phyloP scores from a whole-genome alignment of 2,797 vertebrate species.

The Eulemur mongoz region DNA sequence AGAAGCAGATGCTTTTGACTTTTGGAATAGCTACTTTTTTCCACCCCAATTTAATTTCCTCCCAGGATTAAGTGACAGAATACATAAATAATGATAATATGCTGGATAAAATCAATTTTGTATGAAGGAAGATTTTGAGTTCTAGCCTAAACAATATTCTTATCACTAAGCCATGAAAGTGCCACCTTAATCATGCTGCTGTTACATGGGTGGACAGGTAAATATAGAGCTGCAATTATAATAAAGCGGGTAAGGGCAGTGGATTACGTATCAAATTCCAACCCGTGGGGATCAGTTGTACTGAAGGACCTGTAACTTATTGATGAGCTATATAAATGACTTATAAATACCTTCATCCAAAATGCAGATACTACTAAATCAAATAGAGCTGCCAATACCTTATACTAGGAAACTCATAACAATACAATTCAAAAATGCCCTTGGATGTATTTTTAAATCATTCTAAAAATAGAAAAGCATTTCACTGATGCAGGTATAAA shows the following conservation, averaged over 20 bases:
- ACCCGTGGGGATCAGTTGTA: not conserved
- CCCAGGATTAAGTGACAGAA: not conserved
- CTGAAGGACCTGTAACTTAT: slow-evolving; percentile 44
- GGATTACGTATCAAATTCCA: slow-evolving; percentile 47
- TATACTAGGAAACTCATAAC: not conserved
- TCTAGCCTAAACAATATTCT: slow-evolving; percentile 37
- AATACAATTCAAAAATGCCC: not conserved
- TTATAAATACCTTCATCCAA: slow-evolving; percentile 56
- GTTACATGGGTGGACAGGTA: slow-evolving; percentile 41
- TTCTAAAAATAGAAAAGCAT: not conserved
- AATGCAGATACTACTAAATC: slow-evolving; percentile 58
- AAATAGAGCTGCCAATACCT: not conserved
- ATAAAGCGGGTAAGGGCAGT: not conserved
- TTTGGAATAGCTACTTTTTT: slow-evolving; percentile 46
- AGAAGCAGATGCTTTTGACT: not conserved
- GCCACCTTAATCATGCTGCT: slow-evolving; percentile 51
- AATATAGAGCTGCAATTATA: slow-evolving; percentile 32
- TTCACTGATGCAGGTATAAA: not conserved
- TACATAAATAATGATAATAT: slow-evolving; percentile 1
- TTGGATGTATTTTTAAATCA: not conserved
- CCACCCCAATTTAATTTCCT: slow-evolving; percentile 53
- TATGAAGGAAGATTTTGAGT: not conserved
- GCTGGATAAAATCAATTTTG: slow-evolving; percentile 35
- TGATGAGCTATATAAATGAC: slow-evolving; percentile 57
- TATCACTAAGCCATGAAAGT: not conserved